These are phyloP conservation scores for Drosophila nr. medialis DNA, from an alignment of 2,888 invertebrate genomes.

Conservation along the genomic window DNA sequence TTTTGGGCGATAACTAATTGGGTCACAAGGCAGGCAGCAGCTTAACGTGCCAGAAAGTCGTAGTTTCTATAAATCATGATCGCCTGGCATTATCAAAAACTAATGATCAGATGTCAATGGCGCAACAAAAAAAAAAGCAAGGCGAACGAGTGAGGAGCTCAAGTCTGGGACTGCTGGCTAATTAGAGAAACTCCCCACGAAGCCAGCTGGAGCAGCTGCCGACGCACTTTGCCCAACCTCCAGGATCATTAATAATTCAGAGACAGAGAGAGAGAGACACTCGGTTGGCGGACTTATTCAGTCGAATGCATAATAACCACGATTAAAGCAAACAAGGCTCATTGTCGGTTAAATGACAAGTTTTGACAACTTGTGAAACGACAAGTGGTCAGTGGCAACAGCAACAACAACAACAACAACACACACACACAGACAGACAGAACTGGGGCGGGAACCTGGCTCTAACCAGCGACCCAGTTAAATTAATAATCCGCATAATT, in stretches of 20 bases:
- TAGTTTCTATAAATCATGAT: slow-evolving; percentile 73
- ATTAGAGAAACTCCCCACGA: slow-evolving; percentile 64
- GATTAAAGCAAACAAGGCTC: slow-evolving; percentile 84
- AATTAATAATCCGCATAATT: slow-evolving; percentile 85
- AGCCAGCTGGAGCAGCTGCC: slow-evolving; percentile 70
- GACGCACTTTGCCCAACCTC: slow-evolving; percentile 45
- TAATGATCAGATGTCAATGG: slow-evolving; percentile 39
- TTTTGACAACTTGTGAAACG: slow-evolving; percentile 83
- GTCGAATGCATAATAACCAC: slow-evolving; percentile 81
- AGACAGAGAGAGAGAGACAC: slow-evolving; percentile 8
- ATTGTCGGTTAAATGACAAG: slow-evolving; percentile 84
- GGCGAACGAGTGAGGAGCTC: neutral
- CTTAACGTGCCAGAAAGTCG: slow-evolving; percentile 39
- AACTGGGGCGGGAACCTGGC: slow-evolving; percentile 16
- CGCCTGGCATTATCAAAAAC: slow-evolving; percentile 49
- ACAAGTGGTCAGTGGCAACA: slow-evolving; percentile 69
- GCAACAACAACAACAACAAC: slow-evolving; percentile 11
- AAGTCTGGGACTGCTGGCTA: slow-evolving; percentile 34
- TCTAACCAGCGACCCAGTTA: slow-evolving; percentile 79
- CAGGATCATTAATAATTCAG: slow-evolving; percentile 75
- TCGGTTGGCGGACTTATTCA: slow-evolving; percentile 48
- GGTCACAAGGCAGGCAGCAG: slow-evolving; percentile 28
- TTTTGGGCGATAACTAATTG: slow-evolving; percentile 60
- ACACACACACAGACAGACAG: neutral
- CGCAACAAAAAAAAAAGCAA: neutral